These are phyloP conservation scores for Chondrilla cf. caribensis DNA, from an alignment of 37 sponge, comb jelly and placozoan species.

Conservation along the genomic window DNA sequence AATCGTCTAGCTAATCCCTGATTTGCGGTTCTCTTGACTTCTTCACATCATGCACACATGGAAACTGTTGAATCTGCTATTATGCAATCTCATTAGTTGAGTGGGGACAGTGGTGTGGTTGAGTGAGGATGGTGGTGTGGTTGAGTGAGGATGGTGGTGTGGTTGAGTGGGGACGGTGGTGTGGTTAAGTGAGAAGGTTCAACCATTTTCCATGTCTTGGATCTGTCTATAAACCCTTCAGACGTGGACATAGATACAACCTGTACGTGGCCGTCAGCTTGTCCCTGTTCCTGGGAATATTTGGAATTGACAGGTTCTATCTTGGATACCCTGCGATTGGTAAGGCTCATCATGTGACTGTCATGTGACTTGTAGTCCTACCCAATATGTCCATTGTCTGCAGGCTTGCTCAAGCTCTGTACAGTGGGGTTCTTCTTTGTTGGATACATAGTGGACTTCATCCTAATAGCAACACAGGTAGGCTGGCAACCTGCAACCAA, in stretches of 20 bases:
- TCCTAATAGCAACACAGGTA: constrained; percentile 89
- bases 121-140: too few species aligned
- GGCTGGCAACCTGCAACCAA: too few species aligned
- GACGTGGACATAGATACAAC: constrained; percentile 68
- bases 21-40: too few species aligned
- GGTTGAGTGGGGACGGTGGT: too few species aligned
- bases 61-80: too few species aligned
- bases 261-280: constrained; percentile 75
- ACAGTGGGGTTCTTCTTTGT: constrained; percentile 96
- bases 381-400: neutral
- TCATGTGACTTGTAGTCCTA: neutral
- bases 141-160: too few species aligned
- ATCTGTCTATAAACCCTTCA: neutral
- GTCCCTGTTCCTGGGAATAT: constrained; percentile 93
- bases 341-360: constrained; percentile 13
- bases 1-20: too few species aligned
- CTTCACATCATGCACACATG: too few species aligned
- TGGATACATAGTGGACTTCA: constrained; percentile 89
- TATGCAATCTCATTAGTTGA: too few species aligned
- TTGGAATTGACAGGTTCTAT: constrained; percentile 96
- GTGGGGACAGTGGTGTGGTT: too few species aligned
- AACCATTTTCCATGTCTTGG: too few species aligned
- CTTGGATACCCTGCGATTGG: constrained; percentile 96
- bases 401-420: constrained; percentile 90
- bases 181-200: too few species aligned